Conservation (phyloP, 2,113 vertebrate genomes). For the Vulpes ferrilata region DNA sequence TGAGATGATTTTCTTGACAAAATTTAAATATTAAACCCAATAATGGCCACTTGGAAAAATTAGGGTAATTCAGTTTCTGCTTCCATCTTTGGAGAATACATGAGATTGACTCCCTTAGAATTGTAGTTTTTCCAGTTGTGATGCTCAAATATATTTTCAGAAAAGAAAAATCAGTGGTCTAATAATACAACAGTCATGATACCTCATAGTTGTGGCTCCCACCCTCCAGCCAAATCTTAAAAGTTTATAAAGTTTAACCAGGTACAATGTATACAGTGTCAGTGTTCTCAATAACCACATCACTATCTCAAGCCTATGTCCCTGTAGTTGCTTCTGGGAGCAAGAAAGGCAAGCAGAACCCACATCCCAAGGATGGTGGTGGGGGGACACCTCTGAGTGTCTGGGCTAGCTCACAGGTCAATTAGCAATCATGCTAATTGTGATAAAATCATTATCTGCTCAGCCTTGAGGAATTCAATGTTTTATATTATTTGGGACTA, state of each 20-base stretch:
- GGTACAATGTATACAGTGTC: background rate
- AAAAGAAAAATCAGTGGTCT: constrained; percentile 31
- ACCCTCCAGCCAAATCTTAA: background rate
- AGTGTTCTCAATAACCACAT: background rate
- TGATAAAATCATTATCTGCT: too few relatives aligned
- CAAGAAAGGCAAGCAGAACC: background rate
- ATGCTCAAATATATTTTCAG: constrained; percentile 49
- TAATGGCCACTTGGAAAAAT: constrained; percentile 9
- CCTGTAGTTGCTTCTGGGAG: background rate
- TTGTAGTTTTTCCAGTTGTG: constrained; percentile 55
- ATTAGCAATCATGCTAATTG: background rate
- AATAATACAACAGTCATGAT: constrained; percentile 3
- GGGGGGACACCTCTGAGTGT: background rate
- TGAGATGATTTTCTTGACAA: constrained; percentile 65
- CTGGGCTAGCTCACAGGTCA: background rate
- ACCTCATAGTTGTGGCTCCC: constrained; percentile 53
- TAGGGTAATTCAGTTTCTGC: constrained; percentile 46
- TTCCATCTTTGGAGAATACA: constrained; percentile 30
- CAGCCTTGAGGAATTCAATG: too few relatives aligned
- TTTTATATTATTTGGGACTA: too few relatives aligned
- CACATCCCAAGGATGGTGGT: background rate
- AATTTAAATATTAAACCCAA: constrained; percentile 37
- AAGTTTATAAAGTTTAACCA: background rate
- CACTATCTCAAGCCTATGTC: background rate
- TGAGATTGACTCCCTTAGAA: background rate